Evolutionary conservation across 2,888 invertebrate genomes (phyloP).

Genomic region (Folsomia manolachei): DNA sequence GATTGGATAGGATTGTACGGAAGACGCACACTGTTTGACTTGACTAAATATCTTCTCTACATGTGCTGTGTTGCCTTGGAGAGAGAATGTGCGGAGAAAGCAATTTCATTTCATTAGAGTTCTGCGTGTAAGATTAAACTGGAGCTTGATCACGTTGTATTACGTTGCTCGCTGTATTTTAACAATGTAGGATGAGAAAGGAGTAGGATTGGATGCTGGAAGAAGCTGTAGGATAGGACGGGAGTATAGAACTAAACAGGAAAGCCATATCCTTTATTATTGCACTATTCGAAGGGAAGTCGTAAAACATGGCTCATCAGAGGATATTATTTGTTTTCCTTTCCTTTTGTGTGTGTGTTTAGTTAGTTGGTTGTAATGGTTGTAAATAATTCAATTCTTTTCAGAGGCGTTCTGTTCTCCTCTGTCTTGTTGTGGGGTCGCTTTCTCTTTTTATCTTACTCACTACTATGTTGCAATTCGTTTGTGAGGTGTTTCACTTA

Average conservation of each 20-base stretch:
- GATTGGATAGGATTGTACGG: not conserved
- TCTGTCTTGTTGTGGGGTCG: too few species aligned
- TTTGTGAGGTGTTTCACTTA: constrained; percentile 8
- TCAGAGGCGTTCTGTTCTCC: not conserved
- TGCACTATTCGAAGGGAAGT: not conserved
- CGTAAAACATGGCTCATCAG: constrained; percentile 17
- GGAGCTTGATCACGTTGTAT: constrained; percentile 11
- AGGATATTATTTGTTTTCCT: constrained; percentile 15
- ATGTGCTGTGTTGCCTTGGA: not conserved
- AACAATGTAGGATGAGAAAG: not conserved
- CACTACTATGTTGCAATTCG: not conserved
- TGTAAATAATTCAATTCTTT: constrained; percentile 4
- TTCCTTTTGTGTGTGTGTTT: constrained; percentile 5
- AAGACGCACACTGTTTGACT: too few species aligned
- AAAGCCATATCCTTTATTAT: constrained; percentile 5
- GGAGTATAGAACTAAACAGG: not conserved
- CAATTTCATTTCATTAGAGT: constrained; percentile 24
- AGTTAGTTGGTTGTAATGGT: not conserved
- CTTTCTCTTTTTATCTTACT: not conserved
- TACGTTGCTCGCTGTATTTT: not conserved
- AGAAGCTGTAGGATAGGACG: too few species aligned
- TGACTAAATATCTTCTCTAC: too few species aligned
- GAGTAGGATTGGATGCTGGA: too few species aligned
- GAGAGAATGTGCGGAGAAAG: constrained; percentile 14
- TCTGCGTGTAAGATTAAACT: constrained; percentile 17